These are phyloP conservation scores for Bombus impatiens DNA, from an alignment of 1,140 invertebrate genomes.

Conservation along the genomic window DNA sequence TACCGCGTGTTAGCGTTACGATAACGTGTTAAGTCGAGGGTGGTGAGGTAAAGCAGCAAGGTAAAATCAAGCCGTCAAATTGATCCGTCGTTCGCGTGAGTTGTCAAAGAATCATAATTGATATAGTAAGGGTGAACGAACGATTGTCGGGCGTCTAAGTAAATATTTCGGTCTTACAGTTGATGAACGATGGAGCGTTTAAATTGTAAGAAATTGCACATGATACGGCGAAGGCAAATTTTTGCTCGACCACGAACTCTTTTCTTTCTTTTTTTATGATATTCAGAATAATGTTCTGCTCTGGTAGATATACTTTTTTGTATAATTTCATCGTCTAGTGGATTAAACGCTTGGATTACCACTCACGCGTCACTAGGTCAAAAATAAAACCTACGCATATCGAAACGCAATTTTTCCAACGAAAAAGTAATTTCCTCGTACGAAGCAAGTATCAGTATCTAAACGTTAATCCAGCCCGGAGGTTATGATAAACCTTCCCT, in stretches of 20 bases:
- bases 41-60: not conserved
- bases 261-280: not conserved
- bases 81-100: conserved; percentile 2
- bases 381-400: not conserved
- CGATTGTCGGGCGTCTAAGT: not conserved
- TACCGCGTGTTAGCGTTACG: not conserved
- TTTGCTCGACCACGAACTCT: too few species aligned
- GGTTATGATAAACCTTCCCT: not conserved
- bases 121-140: conserved; percentile 8
- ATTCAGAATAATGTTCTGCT: too few species aligned
- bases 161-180: not conserved
- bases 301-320: too few species aligned
- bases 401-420: not conserved
- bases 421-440: not conserved
- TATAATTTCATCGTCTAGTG: too few species aligned
- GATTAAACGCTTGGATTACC: not conserved
- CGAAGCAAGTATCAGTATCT: not conserved
- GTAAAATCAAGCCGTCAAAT: conserved; percentile 9
- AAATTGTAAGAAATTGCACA: not conserved
- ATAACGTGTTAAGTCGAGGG: not conserved
- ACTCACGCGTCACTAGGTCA: not conserved
- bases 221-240: too few species aligned
- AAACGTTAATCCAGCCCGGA: not conserved
- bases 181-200: not conserved
- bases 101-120: conserved; percentile 12